A percentile compares a stretch with the other conserved stretches of the same genome.
Conservation (phyloP, 64 coral and sea anemone genomes). For the Stichodactyla mertensii region DNA sequence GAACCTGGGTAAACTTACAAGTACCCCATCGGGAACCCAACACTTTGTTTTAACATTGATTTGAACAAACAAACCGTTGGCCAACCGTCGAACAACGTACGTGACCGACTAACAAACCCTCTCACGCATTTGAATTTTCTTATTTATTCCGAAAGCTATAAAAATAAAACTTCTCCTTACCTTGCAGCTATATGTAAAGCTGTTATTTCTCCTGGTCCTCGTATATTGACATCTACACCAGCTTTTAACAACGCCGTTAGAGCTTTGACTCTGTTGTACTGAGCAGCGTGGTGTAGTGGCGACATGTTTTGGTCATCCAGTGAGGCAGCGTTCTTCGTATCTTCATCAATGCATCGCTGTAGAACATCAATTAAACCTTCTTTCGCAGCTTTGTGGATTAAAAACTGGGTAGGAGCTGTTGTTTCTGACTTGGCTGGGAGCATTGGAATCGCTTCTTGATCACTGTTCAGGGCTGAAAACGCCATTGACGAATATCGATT, state of each 20-base stretch:
- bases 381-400: not conserved
- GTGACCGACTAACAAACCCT: not conserved
- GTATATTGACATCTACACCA: slow-evolving; percentile 19
- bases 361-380: not conserved
- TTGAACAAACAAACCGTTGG: not conserved
- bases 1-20: too few relatives aligned
- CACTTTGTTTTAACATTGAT: too few relatives aligned
- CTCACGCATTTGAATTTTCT: not conserved
- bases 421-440: not conserved
- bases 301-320: slow-evolving; percentile 35
- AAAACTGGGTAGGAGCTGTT: not conserved
- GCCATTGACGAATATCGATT: not conserved
- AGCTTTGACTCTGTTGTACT: slow-evolving; percentile 12
- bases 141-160: not conserved
- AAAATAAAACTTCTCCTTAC: not conserved
- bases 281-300: slow-evolving; percentile 40
- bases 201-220: slow-evolving; percentile 22
- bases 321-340: not conserved
- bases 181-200: slow-evolving; percentile 53
- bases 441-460: not conserved
- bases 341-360: not conserved
- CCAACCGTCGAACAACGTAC: not conserved
- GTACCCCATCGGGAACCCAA: too few relatives aligned
- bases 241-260: slow-evolving; percentile 28
- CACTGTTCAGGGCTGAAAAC: not conserved